phyloP scores from a whole-genome alignment of 1,140 invertebrate species.

The Orius laevigatus region DNA sequence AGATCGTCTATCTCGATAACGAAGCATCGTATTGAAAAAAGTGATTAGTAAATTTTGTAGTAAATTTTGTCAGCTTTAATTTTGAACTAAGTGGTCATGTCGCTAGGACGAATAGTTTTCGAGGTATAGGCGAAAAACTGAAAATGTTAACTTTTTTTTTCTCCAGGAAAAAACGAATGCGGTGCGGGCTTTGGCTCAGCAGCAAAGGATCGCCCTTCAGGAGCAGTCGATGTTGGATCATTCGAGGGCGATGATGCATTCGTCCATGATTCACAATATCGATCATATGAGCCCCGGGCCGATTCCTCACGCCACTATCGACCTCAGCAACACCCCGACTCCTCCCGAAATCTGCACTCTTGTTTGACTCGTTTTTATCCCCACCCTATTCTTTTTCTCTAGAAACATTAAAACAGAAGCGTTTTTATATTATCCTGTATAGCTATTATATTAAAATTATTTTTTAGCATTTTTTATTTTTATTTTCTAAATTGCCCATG shows the following conservation, averaged over 20 bases:
- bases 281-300: slow-evolving; percentile 44
- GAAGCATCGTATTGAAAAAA: too few relatives aligned
- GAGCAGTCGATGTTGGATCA: slow-evolving; percentile 28
- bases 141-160: slow-evolving; percentile 13
- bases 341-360: slow-evolving; percentile 52
- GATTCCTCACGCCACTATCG: slow-evolving; percentile 38
- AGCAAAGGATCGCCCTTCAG: slow-evolving; percentile 28
- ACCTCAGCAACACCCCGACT: slow-evolving; percentile 45
- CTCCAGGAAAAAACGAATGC: slow-evolving; percentile 42
- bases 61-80: too few relatives aligned
- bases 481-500: slow-evolving; percentile 3
- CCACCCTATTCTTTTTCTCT: too few relatives aligned
- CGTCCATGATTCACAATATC: slow-evolving; percentile 29
- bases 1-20: too few relatives aligned
- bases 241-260: slow-evolving; percentile 24
- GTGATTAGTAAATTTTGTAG: too few relatives aligned
- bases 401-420: not conserved
- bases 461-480: slow-evolving; percentile 1
- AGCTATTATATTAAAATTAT: slow-evolving; percentile 1
- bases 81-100: too few relatives aligned
- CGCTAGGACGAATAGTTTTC: too few relatives aligned
- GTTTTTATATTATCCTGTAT: not conserved
- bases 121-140: too few relatives aligned
- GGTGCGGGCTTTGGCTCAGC: slow-evolving; percentile 31
- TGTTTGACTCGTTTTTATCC: slow-evolving; percentile 27